Percentiles rank a stretch among this genome's conserved stretches.
Evolutionary conservation across 2,888 invertebrate species (phyloP).

Genomic region (Drosophila vallismaia): DNA sequence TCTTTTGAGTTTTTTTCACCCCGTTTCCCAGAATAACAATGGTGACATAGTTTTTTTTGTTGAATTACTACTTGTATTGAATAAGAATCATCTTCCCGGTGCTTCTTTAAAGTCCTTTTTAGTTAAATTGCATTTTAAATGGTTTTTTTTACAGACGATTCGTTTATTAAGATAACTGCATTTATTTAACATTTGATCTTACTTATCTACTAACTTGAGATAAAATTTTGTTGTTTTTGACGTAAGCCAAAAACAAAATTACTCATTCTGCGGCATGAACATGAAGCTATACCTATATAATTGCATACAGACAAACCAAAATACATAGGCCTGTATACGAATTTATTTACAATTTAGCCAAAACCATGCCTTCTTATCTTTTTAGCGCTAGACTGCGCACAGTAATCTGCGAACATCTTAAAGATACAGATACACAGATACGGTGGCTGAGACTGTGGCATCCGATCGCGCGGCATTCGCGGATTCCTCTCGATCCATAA

Average conservation of each 20-base stretch:
- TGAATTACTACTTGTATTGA: background rate
- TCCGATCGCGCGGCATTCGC: conserved; percentile 35
- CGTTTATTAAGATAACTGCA: conserved; percentile 25
- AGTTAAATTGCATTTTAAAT: background rate
- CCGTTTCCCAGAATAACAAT: background rate
- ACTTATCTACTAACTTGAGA: conserved; percentile 37
- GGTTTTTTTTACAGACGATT: background rate
- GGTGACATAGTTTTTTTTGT: background rate
- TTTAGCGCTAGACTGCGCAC: conserved; percentile 66
- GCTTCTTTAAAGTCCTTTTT: background rate
- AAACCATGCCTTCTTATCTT: conserved; percentile 67
- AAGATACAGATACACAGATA: conserved; percentile 50
- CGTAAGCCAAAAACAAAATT: conserved; percentile 39
- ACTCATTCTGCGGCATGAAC: conserved; percentile 51
- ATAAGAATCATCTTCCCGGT: background rate
- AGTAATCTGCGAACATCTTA: conserved; percentile 69
- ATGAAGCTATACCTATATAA: conserved; percentile 20
- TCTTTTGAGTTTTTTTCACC: background rate
- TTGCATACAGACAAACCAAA: conserved; percentile 10
- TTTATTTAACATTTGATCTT: conserved; percentile 16
- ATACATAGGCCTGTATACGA: conserved; percentile 28
- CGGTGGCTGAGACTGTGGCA: conserved; percentile 62
- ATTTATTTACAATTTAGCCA: conserved; percentile 64
- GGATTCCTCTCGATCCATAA: conserved; percentile 10
- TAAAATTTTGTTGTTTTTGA: conserved; percentile 33